phyloP scores from a whole-genome alignment of 1,140 invertebrate genomes.

The Drosophila equinoxialis region DNA sequence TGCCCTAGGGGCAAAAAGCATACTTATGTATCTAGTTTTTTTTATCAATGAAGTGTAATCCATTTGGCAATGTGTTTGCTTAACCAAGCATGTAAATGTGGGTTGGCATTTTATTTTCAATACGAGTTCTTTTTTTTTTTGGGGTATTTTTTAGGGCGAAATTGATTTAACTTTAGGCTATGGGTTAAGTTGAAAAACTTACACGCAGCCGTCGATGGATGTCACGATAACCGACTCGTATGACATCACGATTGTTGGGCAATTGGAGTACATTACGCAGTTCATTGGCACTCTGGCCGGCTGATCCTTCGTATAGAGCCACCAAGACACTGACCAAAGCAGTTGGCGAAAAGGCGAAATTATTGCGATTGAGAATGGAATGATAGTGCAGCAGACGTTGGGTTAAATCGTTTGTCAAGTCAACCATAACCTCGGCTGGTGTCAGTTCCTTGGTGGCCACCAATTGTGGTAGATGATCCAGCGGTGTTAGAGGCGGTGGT shows the following conservation, averaged over 20 bases:
- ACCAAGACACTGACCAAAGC: slow-evolving; percentile 90
- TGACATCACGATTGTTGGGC: slow-evolving; percentile 87
- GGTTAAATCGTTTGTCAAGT: slow-evolving; percentile 90
- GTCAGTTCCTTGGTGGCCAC: slow-evolving; percentile 69
- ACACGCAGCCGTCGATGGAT: slow-evolving; percentile 90
- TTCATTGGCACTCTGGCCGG: slow-evolving; percentile 87
- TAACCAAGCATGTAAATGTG: slow-evolving; percentile 68
- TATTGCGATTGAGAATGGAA: slow-evolving; percentile 88
- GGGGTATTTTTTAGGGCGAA: background rate
- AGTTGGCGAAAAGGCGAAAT: slow-evolving; percentile 92
- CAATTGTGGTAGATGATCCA: slow-evolving; percentile 60
- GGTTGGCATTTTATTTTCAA: slow-evolving; percentile 28
- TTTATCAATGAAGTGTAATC: slow-evolving; percentile 61
- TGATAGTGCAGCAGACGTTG: slow-evolving; percentile 88
- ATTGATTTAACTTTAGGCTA: slow-evolving; percentile 30
- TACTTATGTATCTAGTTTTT: slow-evolving; percentile 28
- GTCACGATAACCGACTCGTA: slow-evolving; percentile 90
- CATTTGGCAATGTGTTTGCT: slow-evolving; percentile 42
- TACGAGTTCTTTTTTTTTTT: slow-evolving; percentile 1
- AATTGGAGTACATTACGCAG: slow-evolving; percentile 87
- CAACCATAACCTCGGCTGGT: slow-evolving; percentile 89
- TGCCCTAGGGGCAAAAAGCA: slow-evolving; percentile 36
- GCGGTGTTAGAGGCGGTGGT: slow-evolving; percentile 47
- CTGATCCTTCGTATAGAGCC: slow-evolving; percentile 90
- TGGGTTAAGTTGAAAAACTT: slow-evolving; percentile 78